A percentile compares a stretch with the other conserved stretches of the same genome.
These are phyloP conservation scores for Dioctria linearis DNA, from an alignment of 2,888 invertebrate species.

Conservation along the genomic window DNA sequence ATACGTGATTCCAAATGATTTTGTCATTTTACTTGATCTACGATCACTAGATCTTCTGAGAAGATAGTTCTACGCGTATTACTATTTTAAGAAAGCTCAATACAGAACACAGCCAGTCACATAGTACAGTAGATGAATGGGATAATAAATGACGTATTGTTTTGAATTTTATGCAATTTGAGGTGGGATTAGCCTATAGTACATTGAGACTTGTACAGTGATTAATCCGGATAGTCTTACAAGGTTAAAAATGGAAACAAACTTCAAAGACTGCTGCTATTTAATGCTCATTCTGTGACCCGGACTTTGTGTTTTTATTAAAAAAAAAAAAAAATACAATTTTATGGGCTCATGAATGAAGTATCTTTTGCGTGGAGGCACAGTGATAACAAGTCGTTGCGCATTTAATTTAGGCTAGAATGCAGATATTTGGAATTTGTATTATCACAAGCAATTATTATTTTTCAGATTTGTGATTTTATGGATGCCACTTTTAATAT, in stretches of 20 bases:
- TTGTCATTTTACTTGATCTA: conserved; percentile 5
- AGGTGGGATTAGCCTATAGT: background rate
- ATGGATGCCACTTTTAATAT: too few species aligned
- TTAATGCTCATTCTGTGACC: background rate
- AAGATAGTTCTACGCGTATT: background rate
- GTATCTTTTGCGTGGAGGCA: too few species aligned
- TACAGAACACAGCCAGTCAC: background rate
- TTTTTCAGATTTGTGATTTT: too few species aligned
- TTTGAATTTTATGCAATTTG: background rate
- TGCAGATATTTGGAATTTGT: too few species aligned
- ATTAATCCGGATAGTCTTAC: background rate
- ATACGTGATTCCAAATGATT: conserved; percentile 10
- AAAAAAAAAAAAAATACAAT: too few species aligned
- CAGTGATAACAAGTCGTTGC: too few species aligned
- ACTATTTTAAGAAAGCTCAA: background rate
- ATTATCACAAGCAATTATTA: too few species aligned
- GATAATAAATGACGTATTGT: background rate
- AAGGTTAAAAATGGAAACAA: conserved; percentile 17
- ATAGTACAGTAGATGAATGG: background rate
- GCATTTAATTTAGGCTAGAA: too few species aligned
- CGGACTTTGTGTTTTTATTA: background rate
- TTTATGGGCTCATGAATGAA: too few species aligned
- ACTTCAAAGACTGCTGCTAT: background rate
- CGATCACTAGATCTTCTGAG: conserved; percentile 4
- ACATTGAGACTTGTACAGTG: background rate